phyloP scores from a whole-genome alignment of 2,888 invertebrate species.

The Parasteatoda lunata region DNA sequence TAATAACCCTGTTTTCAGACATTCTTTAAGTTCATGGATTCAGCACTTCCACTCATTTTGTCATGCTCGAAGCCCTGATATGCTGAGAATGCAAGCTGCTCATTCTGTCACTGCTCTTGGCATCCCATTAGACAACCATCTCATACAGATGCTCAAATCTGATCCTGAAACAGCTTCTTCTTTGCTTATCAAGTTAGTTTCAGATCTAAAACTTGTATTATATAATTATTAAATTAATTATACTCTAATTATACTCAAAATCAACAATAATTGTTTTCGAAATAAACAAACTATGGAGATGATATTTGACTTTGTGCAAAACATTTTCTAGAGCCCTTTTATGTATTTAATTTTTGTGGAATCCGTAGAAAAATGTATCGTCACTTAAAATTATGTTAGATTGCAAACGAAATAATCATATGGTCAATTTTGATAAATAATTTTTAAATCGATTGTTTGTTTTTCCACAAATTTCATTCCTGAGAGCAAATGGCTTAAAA shows the following conservation, averaged over 20 bases:
- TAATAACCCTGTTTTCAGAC: slow-evolving; percentile 1
- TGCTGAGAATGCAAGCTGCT: slow-evolving; percentile 55
- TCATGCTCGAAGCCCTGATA: slow-evolving; percentile 52
- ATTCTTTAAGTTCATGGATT: slow-evolving; percentile 28
- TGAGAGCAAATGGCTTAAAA: too few relatives aligned
- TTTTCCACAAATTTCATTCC: too few relatives aligned
- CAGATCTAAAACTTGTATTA: too few relatives aligned
- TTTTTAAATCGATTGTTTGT: too few relatives aligned
- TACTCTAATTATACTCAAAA: background rate
- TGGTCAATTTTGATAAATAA: too few relatives aligned
- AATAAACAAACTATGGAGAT: background rate
- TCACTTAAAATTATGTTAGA: too few relatives aligned
- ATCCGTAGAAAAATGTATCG: too few relatives aligned
- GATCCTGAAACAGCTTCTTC: slow-evolving; percentile 4
- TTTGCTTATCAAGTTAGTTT: slow-evolving; percentile 14
- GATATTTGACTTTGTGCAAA: too few relatives aligned
- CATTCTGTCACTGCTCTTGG: slow-evolving; percentile 33
- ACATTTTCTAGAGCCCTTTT: too few relatives aligned
- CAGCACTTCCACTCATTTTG: slow-evolving; percentile 26
- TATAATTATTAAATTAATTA: background rate
- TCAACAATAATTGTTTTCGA: too few relatives aligned
- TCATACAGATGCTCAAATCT: slow-evolving; percentile 3
- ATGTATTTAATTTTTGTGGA: too few relatives aligned
- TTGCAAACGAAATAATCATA: too few relatives aligned
- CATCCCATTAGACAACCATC: slow-evolving; percentile 11